A percentile compares a stretch with the other conserved stretches of the same genome.
phyloP scores from a whole-genome alignment of 1,140 invertebrate species.

The Ylistrum balloti region DNA sequence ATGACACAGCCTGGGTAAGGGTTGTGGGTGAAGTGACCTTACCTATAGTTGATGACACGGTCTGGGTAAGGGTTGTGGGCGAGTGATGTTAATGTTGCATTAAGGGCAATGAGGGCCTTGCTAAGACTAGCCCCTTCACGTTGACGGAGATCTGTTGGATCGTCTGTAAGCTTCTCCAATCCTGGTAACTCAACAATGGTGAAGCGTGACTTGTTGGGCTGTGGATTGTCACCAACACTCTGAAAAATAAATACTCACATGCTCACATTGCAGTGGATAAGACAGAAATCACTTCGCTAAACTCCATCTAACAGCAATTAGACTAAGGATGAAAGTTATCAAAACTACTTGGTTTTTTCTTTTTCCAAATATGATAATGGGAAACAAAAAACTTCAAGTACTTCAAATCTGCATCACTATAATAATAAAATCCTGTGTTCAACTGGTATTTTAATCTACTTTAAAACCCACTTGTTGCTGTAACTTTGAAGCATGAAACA shows the following conservation, averaged over 20 bases:
- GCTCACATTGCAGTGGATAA: background rate
- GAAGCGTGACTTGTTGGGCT: conserved; percentile 77
- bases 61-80: conserved; percentile 74
- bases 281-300: background rate
- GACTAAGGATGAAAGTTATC: too few relatives aligned
- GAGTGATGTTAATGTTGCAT: conserved; percentile 72
- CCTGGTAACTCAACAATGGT: conserved; percentile 79
- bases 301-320: too few relatives aligned
- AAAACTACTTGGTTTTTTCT: too few relatives aligned
- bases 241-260: conserved; percentile 59
- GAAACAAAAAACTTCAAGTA: too few relatives aligned
- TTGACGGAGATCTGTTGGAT: conserved; percentile 66
- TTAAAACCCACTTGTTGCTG: too few relatives aligned
- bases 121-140: conserved; percentile 73
- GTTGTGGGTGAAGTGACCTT: conserved; percentile 66
- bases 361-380: too few relatives aligned
- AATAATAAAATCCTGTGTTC: too few relatives aligned
- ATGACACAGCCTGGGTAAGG: conserved; percentile 51
- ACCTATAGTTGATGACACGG: conserved; percentile 79
- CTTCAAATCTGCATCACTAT: too few relatives aligned
- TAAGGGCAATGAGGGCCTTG: conserved; percentile 72
- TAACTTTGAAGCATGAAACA: too few relatives aligned
- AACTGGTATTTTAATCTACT: too few relatives aligned
- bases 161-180: conserved; percentile 74
- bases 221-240: conserved; percentile 71